Conservation (phyloP, 1,140 invertebrate genomes). For the Drosophila saltans region DNA sequence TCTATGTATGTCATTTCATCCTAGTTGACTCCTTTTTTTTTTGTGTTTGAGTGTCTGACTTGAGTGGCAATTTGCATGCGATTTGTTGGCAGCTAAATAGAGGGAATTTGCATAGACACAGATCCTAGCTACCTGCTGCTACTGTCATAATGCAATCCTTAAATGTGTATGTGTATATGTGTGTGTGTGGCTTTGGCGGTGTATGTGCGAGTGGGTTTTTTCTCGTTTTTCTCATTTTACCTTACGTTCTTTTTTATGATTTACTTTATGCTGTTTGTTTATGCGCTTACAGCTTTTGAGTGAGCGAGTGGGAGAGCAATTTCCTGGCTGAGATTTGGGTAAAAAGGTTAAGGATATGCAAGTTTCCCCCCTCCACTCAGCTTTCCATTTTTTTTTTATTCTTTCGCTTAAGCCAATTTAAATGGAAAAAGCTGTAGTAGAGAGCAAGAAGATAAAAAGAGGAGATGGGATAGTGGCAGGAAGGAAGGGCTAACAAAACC, state of each 20-base stretch:
- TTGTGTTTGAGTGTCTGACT: conserved; percentile 38
- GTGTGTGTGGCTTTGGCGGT: background rate
- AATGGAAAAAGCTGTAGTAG: conserved; percentile 57
- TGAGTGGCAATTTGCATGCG: conserved; percentile 78
- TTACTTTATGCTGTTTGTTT: conserved; percentile 58
- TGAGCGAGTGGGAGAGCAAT: conserved; percentile 31
- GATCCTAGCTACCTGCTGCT: conserved; percentile 6
- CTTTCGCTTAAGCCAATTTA: conserved; percentile 62
- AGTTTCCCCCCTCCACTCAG: background rate
- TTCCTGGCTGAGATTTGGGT: conserved; percentile 69
- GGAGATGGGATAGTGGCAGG: background rate
- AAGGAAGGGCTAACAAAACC: background rate
- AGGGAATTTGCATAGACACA: conserved; percentile 67
- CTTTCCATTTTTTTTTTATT: background rate
- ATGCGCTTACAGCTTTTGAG: conserved; percentile 56
- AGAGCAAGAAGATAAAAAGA: background rate
- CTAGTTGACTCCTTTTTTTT: conserved; percentile 27
- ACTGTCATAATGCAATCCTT: conserved; percentile 63
- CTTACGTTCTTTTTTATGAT: conserved; percentile 12
- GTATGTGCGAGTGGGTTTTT: conserved; percentile 20
- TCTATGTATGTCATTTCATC: conserved; percentile 14
- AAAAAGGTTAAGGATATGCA: conserved; percentile 79
- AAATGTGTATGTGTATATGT: conserved; percentile 12
- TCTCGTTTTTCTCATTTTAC: background rate
- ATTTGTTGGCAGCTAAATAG: conserved; percentile 67